A percentile compares a stretch with the other conserved stretches of the same genome.
These are phyloP conservation scores for Hesperia comma DNA, from an alignment of 2,888 invertebrate species.

Conservation along the genomic window DNA sequence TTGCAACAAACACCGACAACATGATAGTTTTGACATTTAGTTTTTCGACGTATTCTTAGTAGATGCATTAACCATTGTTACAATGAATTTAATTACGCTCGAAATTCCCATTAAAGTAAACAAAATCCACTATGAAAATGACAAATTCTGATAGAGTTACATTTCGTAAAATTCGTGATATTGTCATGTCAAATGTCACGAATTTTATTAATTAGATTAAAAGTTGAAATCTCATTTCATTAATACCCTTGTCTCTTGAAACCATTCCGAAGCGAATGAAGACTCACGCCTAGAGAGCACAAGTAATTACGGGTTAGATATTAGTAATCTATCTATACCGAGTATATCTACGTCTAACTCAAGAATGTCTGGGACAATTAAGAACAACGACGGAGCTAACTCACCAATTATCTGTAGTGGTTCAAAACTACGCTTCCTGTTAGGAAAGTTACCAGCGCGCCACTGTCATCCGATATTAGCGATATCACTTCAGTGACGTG, in stretches of 20 bases:
- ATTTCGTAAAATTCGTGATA: too few relatives aligned
- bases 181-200: too few relatives aligned
- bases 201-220: background rate
- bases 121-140: too few relatives aligned
- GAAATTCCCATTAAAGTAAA: too few relatives aligned
- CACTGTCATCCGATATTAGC: slow-evolving; percentile 71
- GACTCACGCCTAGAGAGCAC: background rate
- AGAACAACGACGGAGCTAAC: slow-evolving; percentile 65
- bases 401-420: slow-evolving; percentile 74
- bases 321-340: slow-evolving; percentile 9
- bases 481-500: slow-evolving; percentile 48
- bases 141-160: too few relatives aligned
- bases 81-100: too few relatives aligned
- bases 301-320: slow-evolving; percentile 5
- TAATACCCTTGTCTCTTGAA: background rate
- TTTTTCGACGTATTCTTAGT: too few relatives aligned
- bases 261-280: background rate
- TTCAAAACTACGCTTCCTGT: slow-evolving; percentile 73
- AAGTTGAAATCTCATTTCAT: background rate
- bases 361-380: slow-evolving; percentile 71
- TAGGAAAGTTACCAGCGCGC: slow-evolving; percentile 65
- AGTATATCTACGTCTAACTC: slow-evolving; percentile 41
- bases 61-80: too few relatives aligned
- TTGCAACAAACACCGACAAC: too few relatives aligned
- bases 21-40: too few relatives aligned